Base-by-base conservation (phyloP, 2,797 vertebrate species). In the Lagorchestes hirsutus region DNA sequence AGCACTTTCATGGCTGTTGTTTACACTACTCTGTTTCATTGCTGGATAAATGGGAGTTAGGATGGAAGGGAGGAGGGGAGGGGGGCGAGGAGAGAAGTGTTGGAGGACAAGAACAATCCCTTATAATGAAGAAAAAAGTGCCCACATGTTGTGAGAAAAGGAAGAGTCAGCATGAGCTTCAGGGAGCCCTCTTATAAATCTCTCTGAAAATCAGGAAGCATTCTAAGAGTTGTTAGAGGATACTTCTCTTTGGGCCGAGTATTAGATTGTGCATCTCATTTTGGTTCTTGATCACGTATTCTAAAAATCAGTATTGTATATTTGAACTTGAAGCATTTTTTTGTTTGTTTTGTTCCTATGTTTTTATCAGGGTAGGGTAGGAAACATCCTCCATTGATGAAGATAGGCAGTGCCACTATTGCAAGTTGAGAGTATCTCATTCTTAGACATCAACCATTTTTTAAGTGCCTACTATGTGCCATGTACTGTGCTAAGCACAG, bases 171-270 rank as follows among this genome's bases (percentile, higher is more conserved):
- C 40, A 50, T 87, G 40, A 50, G 24, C 74, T 87, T 87, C 74
- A 87, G 74, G 74, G 74, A 87, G 74, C 74, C 74, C 74, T 87
- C 74, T 87, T 87, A 87, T 50, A 46, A 87, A 87, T 87, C 74
- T 87, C 74, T 87, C 74, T 50, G 40, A 87, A 87, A 87, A 87
- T 50, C 74, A 87, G 74, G 40, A 87, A 87, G 40, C 24, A 50
- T 87, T 87, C 40, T 50, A 87, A 87, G 40, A 28, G 40, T 40
- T 87, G 3, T 87, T 87, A 46, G 40, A 87, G 74, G 90, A 34
- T 55, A n/a, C 90, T 91, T 56, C 55, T 91, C 55, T n/a, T n/a
- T n/a, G 91, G 91, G 34, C 22, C n/a, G 5, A 28, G 22, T 56
- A 14, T 91, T 9, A 9, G 9, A 9, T 28, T 40, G 1, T 54